Evolutionary conservation across 2,797 vertebrate species (phyloP).

Genomic region (Schizopygopsis malacanthus): DNA sequence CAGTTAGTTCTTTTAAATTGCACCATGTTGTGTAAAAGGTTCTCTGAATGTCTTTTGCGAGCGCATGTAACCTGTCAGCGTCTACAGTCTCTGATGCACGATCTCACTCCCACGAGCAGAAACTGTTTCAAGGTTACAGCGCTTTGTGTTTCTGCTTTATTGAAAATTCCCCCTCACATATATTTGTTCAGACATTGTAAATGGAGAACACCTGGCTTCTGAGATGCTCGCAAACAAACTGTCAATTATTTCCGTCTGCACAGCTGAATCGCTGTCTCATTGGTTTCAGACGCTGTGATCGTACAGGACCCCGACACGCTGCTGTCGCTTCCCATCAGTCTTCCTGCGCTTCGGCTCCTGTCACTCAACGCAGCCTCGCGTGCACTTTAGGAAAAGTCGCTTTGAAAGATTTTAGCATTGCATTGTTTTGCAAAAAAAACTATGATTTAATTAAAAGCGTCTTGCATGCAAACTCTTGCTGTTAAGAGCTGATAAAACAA

Average conservation of each 20-base stretch:
- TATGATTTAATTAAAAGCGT: neutral
- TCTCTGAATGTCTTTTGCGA: neutral
- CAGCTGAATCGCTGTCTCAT: neutral
- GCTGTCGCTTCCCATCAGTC: conserved; percentile 26
- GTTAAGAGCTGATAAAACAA: conserved; percentile 37
- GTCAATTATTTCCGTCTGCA: conserved; percentile 3
- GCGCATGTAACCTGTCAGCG: neutral
- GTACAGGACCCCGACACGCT: neutral
- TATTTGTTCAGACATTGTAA: conserved; percentile 16
- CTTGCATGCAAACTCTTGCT: neutral
- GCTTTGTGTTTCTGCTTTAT: neutral
- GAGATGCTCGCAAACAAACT: neutral
- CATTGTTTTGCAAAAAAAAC: neutral
- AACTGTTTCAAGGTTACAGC: neutral
- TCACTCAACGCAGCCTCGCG: neutral
- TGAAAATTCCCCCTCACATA: neutral
- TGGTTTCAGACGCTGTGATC: neutral
- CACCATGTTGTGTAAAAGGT: neutral
- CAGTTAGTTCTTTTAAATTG: no score
- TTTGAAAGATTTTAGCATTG: neutral
- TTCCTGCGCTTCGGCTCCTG: neutral
- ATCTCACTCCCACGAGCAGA: neutral
- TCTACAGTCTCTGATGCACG: neutral
- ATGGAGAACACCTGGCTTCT: conserved; percentile 23
- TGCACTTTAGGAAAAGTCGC: neutral